A percentile compares a stretch with the other conserved stretches of the same genome.
Evolutionary conservation across 2,888 invertebrate genomes (phyloP).

Genomic region (Heliconius sara): DNA sequence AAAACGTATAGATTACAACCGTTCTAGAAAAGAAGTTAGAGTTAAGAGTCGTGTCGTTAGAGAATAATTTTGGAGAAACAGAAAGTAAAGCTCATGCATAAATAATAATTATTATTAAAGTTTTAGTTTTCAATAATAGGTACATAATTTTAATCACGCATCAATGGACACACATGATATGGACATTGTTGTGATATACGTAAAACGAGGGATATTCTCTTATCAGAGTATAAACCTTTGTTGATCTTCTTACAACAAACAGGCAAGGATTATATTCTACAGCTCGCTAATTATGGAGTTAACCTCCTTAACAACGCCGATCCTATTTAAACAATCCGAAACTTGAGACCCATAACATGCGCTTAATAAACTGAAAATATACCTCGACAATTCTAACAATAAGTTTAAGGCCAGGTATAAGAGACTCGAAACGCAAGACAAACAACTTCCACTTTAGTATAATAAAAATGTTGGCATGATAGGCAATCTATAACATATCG

Average conservation of each 20-base stretch:
- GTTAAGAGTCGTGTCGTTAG: too few species aligned
- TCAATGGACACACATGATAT: neutral
- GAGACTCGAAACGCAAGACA: neutral
- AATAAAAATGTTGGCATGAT: slow-evolving; percentile 26
- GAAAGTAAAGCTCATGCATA: neutral
- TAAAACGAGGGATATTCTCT: slow-evolving; percentile 39
- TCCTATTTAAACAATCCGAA: slow-evolving; percentile 75
- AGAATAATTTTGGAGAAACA: too few species aligned
- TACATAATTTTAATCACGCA: slow-evolving; percentile 35
- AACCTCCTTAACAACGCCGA: slow-evolving; percentile 71
- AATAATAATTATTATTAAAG: neutral
- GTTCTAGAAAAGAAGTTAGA: too few species aligned
- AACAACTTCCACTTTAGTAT: slow-evolving; percentile 12
- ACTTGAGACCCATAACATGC: slow-evolving; percentile 59
- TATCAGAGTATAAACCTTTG: slow-evolving; percentile 55
- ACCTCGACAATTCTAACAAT: slow-evolving; percentile 41
- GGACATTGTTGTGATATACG: slow-evolving; percentile 9
- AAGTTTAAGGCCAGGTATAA: slow-evolving; percentile 25
- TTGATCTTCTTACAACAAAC: slow-evolving; percentile 67
- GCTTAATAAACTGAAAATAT: slow-evolving; percentile 55
- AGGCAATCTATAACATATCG: slow-evolving; percentile 33
- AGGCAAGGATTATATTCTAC: slow-evolving; percentile 72
- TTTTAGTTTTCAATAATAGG: neutral
- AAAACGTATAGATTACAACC: too few species aligned
- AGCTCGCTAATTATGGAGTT: slow-evolving; percentile 76